These are phyloP conservation scores for Lamellibrachia satsuma DNA, from an alignment of 2,888 invertebrate genomes.

Conservation along the genomic window DNA sequence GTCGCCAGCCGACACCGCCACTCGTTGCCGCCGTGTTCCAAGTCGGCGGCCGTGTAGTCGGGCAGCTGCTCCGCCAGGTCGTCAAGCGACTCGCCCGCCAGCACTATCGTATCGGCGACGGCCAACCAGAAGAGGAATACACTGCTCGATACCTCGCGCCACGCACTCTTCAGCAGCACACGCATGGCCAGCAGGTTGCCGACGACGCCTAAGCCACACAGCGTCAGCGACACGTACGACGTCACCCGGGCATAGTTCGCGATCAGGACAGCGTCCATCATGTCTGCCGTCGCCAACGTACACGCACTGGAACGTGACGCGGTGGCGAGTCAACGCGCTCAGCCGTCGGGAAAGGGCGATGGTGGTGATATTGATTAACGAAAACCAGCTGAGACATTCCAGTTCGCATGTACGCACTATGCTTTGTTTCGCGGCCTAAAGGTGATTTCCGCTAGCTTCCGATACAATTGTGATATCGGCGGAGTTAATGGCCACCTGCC, in stretches of 20 bases:
- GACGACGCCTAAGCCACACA: constrained; percentile 25
- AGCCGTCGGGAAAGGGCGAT: not conserved
- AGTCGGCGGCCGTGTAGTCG: constrained; percentile 13
- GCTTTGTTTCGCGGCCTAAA: not conserved
- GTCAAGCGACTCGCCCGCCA: constrained; percentile 34
- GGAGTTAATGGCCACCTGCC: not conserved
- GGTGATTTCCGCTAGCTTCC: not conserved
- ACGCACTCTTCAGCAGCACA: constrained; percentile 20
- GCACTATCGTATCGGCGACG: constrained; percentile 33
- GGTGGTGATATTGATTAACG: not conserved
- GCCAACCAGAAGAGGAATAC: constrained; percentile 34
- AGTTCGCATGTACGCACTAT: not conserved
- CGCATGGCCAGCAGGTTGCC: constrained; percentile 29
- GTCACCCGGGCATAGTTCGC: not conserved
- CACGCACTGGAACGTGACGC: not conserved
- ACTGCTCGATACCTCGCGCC: constrained; percentile 24
- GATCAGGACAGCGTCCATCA: not conserved
- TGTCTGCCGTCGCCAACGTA: not conserved
- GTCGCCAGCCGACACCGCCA: constrained; percentile 38
- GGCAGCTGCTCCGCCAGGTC: constrained; percentile 32
- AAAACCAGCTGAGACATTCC: not conserved
- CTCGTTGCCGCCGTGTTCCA: constrained; percentile 32
- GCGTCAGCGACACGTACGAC: constrained; percentile 25
- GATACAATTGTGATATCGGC: not conserved
- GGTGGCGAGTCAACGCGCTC: not conserved